Evolutionary conservation across 37 sponge, comb jelly and placozoan genomes (phyloP).

Genomic region (Ephydatia muelleri): DNA sequence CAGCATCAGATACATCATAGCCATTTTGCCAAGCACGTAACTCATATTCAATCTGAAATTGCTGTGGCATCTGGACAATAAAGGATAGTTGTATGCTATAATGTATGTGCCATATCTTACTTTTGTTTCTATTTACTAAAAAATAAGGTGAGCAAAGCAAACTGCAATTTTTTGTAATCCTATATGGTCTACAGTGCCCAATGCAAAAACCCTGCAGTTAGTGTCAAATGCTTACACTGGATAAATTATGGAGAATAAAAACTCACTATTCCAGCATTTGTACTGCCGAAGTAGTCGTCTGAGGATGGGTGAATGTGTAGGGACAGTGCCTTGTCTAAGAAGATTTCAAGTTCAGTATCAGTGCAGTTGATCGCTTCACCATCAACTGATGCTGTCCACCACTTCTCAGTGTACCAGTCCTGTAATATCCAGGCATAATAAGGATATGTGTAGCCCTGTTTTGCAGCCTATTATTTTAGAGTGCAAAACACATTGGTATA

Average conservation of each 20-base stretch:
- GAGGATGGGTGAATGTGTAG: background rate
- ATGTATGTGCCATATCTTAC: too few relatives aligned
- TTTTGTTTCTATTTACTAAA: too few relatives aligned
- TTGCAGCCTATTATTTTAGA: conserved; percentile 11
- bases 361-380: background rate
- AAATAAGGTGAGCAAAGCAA: too few relatives aligned
- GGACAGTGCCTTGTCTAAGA: background rate
- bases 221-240: background rate
- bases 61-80: background rate
- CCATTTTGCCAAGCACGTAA: background rate
- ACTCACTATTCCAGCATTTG: background rate
- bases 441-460: conserved; percentile 4
- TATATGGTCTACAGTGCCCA: too few relatives aligned
- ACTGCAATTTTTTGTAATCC: too few relatives aligned
- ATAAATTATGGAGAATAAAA: background rate
- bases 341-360: conserved; percentile 1
- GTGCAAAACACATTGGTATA: background rate
- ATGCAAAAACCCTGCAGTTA: too few relatives aligned
- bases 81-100: background rate
- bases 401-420: conserved; percentile 12
- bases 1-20: background rate
- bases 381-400: conserved; percentile 31
- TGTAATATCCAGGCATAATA: conserved; percentile 32
- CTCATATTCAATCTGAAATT: background rate
- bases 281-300: background rate